These are phyloP conservation scores for Cyprinodon diabolis DNA, from an alignment of 2,797 vertebrate genomes.

Conservation along the genomic window DNA sequence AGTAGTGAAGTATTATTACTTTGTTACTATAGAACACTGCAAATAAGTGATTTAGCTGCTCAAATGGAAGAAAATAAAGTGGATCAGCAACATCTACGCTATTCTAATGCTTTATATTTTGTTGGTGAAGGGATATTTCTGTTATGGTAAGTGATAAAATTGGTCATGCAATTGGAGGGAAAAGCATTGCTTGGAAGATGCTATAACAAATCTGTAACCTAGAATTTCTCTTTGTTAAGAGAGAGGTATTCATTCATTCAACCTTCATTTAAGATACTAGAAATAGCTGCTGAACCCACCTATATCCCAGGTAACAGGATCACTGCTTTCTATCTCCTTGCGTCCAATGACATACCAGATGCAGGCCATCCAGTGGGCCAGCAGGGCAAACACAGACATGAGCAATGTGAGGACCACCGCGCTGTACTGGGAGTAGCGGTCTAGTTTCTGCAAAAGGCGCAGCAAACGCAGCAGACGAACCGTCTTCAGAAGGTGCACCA, in stretches of 20 bases:
- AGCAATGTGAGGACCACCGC: slow-evolving; percentile 94
- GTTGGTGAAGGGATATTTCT: not conserved
- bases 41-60: not conserved
- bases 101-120: not conserved
- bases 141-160: slow-evolving; percentile 7
- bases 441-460: slow-evolving; percentile 93
- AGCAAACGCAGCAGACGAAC: slow-evolving; percentile 90
- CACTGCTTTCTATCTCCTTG: slow-evolving; percentile 89
- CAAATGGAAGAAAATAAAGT: not conserved
- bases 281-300: slow-evolving; percentile 77
- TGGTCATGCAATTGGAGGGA: slow-evolving; percentile 19
- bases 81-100: not conserved
- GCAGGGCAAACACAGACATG: slow-evolving; percentile 94
- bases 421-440: slow-evolving; percentile 96
- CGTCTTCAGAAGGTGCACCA: slow-evolving; percentile 94
- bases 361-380: slow-evolving; percentile 98
- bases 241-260: slow-evolving; percentile 26
- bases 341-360: slow-evolving; percentile 96
- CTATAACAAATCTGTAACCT: slow-evolving; percentile 28
- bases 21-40: no score
- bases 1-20: no score
- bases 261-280: slow-evolving; percentile 13
- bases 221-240: slow-evolving; percentile 37
- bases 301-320: slow-evolving; percentile 92
- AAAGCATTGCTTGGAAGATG: slow-evolving; percentile 4